A percentile compares a stretch with the other conserved stretches of the same genome.
Conservation (phyloP, 2,888 invertebrate genomes). For the Nymphalis urticae region DNA sequence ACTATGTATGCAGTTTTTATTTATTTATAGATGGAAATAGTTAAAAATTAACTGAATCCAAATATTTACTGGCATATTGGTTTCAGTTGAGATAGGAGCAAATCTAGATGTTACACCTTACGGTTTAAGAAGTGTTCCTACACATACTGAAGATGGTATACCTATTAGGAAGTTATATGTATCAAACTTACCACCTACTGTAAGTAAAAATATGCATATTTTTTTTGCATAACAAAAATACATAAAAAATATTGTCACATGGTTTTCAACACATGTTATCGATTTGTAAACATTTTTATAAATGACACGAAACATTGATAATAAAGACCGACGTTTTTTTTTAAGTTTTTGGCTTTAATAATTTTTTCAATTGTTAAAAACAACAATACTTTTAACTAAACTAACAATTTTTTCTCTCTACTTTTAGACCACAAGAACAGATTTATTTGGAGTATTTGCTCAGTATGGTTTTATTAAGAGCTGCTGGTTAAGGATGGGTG, state of each 20-base stretch:
- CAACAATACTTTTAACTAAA: no score
- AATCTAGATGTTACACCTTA: slow-evolving; percentile 53
- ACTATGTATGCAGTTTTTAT: slow-evolving; percentile 53
- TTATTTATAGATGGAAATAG: neutral
- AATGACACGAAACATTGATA: neutral
- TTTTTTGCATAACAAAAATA: no score
- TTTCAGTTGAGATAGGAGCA: slow-evolving; percentile 62
- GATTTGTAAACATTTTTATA: neutral
- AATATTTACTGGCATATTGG: slow-evolving; percentile 21
- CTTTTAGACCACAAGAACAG: slow-evolving; percentile 78
- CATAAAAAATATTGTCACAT: neutral
- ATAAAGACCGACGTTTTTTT: neutral
- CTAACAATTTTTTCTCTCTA: slow-evolving; percentile 1
- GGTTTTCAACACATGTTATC: neutral
- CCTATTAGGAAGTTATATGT: slow-evolving; percentile 82
- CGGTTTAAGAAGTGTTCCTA: slow-evolving; percentile 62
- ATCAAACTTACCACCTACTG: slow-evolving; percentile 80
- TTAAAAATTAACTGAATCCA: neutral
- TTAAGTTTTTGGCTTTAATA: neutral
- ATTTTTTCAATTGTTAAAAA: neutral
- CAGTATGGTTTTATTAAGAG: slow-evolving; percentile 81
- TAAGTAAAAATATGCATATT: slow-evolving; percentile 46
- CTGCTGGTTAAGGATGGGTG: slow-evolving; percentile 78
- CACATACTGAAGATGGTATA: slow-evolving; percentile 81
- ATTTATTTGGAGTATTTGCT: slow-evolving; percentile 78